Evolutionary conservation across 2,797 vertebrate genomes (phyloP).

Genomic region (Graptemys geographica): DNA sequence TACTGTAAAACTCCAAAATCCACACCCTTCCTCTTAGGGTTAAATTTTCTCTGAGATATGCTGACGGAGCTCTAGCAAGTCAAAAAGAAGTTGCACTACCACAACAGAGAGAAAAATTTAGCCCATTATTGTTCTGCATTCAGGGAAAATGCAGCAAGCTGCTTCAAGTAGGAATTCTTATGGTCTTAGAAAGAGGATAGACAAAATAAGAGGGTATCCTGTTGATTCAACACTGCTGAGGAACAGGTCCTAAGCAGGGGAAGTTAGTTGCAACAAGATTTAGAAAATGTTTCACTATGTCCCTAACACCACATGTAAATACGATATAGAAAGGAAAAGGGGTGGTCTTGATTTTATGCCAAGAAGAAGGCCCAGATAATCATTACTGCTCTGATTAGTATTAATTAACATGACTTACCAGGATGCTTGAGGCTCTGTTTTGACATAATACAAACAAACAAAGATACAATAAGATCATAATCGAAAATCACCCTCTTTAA

Average conservation of each 20-base stretch:
- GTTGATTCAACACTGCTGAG: neutral
- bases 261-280: neutral
- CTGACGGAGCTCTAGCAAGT: neutral
- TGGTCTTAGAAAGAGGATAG: too few relatives aligned
- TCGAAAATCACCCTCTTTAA: neutral
- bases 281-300: neutral
- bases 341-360: neutral
- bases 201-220: neutral
- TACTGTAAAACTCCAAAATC: fast-evolving
- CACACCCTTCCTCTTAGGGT: fast-evolving
- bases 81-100: fast-evolving
- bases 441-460: neutral
- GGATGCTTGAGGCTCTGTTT: neutral
- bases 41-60: fast-evolving
- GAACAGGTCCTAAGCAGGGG: neutral
- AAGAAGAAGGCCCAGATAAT: too few relatives aligned
- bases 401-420: neutral
- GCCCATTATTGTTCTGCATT: neutral
- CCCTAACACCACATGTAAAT: neutral
- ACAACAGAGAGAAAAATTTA: neutral
- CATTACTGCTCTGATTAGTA: too few relatives aligned
- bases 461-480: neutral
- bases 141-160: neutral
- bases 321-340: neutral
- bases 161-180: neutral